Conservation (phyloP, 2,113 vertebrate species). For the Notarius quadriscutis region DNA sequence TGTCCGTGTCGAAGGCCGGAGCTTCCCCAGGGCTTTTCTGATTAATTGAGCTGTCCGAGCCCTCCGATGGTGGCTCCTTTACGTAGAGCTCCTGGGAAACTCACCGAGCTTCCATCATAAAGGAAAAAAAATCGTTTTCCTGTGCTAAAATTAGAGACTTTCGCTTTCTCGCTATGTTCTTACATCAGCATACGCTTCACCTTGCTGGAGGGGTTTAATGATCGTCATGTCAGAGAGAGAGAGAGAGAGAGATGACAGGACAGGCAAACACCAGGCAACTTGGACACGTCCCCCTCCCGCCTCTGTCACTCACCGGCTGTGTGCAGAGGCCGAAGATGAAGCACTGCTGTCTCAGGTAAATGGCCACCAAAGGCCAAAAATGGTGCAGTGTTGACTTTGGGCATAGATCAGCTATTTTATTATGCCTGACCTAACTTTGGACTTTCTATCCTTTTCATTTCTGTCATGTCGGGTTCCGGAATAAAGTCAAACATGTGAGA, state of each 20-base stretch:
- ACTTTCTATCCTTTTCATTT: not conserved
- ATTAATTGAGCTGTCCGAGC: conserved; percentile 74
- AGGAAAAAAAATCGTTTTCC: not conserved
- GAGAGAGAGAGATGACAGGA: conserved; percentile 56
- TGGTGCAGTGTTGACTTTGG: conserved; percentile 67
- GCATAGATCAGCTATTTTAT: conserved; percentile 57
- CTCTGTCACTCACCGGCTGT: conserved; percentile 27
- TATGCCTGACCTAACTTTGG: conserved; percentile 48
- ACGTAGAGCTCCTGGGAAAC: conserved; percentile 70
- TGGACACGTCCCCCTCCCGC: conserved; percentile 23
- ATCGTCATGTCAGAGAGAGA: conserved; percentile 56
- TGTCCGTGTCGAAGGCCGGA: conserved; percentile 66
- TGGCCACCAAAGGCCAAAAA: conserved; percentile 61
- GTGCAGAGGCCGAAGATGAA: conserved; percentile 51
- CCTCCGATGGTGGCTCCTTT: conserved; percentile 72
- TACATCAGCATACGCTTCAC: conserved; percentile 75
- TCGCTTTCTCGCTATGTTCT: conserved; percentile 53
- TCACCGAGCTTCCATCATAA: conserved; percentile 59
- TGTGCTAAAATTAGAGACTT: conserved; percentile 66
- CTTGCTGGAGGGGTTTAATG: conserved; percentile 76
- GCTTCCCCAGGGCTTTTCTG: conserved; percentile 68
- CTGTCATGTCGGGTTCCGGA: not conserved
- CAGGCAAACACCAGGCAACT: conserved; percentile 53
- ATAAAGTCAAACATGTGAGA: not conserved
- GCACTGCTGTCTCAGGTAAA: conserved; percentile 70